Evolutionary conservation across 2,888 invertebrate species (phyloP).

Genomic region (Junonia oenone): DNA sequence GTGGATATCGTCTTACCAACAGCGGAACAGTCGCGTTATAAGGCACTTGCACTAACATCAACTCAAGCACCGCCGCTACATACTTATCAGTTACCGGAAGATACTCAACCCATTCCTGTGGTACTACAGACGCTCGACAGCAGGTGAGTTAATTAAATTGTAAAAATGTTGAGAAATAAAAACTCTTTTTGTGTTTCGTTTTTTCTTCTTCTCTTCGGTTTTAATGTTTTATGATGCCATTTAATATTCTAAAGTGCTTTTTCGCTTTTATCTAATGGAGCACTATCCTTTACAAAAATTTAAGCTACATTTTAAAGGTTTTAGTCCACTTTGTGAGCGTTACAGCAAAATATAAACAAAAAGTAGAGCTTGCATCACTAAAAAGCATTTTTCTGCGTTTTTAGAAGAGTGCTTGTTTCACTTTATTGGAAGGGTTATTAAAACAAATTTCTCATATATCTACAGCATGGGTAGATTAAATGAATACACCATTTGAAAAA

Average conservation of each 20-base stretch:
- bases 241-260: slow-evolving; percentile 6
- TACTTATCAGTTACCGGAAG: slow-evolving; percentile 41
- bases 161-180: slow-evolving; percentile 18
- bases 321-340: too few relatives aligned
- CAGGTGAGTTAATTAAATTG: slow-evolving; percentile 52
- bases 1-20: slow-evolving; percentile 94
- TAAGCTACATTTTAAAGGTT: too few relatives aligned
- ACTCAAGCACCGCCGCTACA: slow-evolving; percentile 53
- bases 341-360: too few relatives aligned
- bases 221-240: slow-evolving; percentile 12
- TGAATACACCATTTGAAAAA: too few relatives aligned
- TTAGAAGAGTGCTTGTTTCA: too few relatives aligned
- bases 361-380: too few relatives aligned
- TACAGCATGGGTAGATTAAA: too few relatives aligned
- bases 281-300: neutral
- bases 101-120: slow-evolving; percentile 34
- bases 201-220: slow-evolving; percentile 34
- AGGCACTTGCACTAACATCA: slow-evolving; percentile 86
- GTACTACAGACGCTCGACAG: slow-evolving; percentile 40
- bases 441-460: too few relatives aligned
- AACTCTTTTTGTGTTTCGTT: slow-evolving; percentile 27
- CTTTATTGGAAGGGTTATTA: too few relatives aligned
- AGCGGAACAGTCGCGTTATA: slow-evolving; percentile 90
- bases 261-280: neutral
- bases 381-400: too few relatives aligned